Percentiles rank a stretch among this genome's conserved stretches.
These are phyloP conservation scores for Probosciger aterrimus DNA, from an alignment of 2,113 vertebrate genomes.

Conservation along the genomic window DNA sequence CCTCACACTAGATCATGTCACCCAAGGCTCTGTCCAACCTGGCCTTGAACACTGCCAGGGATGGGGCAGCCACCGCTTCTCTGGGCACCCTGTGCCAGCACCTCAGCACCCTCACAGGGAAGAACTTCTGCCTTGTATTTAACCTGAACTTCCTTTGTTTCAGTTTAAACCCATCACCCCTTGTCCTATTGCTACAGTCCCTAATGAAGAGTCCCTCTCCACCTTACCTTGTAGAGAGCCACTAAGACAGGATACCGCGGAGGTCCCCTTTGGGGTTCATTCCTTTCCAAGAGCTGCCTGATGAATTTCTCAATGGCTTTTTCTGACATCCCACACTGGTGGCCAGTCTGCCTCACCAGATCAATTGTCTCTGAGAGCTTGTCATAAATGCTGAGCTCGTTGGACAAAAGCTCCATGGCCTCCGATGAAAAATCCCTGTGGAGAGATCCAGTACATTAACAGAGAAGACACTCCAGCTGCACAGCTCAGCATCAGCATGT, in stretches of 20 bases:
- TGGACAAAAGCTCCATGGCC: slow-evolving; percentile 87
- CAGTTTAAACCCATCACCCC: neutral
- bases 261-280: slow-evolving; percentile 86
- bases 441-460: neutral
- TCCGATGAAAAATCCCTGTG: slow-evolving; percentile 52
- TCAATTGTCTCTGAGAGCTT: slow-evolving; percentile 93
- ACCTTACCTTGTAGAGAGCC: slow-evolving; percentile 81
- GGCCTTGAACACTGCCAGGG: neutral
- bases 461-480: neutral
- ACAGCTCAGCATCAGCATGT: neutral
- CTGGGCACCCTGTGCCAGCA: neutral
- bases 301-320: slow-evolving; percentile 94
- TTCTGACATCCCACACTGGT: slow-evolving; percentile 95
- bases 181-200: neutral
- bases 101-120: neutral
- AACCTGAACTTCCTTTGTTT: neutral
- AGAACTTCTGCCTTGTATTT: neutral
- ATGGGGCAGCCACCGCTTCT: neutral
- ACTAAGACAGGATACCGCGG: slow-evolving; percentile 84
- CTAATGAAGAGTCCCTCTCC: neutral
- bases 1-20: neutral
- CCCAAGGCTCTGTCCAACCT: neutral
- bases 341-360: slow-evolving; percentile 90
- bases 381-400: slow-evolving; percentile 92
- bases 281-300: slow-evolving; percentile 91